These are phyloP conservation scores for Plodia interpunctella DNA, from an alignment of 1,140 invertebrate species.

Conservation along the genomic window DNA sequence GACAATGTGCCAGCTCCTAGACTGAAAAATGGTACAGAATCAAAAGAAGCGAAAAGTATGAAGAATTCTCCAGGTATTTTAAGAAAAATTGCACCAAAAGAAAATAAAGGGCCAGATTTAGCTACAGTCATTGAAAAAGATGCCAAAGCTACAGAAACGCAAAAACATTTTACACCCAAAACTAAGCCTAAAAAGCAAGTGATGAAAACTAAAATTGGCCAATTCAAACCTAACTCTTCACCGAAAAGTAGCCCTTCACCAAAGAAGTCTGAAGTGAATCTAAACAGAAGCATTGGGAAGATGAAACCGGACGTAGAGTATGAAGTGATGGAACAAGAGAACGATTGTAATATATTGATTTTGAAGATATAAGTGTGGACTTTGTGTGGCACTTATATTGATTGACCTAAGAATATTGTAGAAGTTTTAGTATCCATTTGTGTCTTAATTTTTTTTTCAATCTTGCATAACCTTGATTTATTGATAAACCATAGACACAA, in stretches of 20 bases:
- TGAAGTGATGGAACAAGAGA: constrained; percentile 57
- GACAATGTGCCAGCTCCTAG: background rate
- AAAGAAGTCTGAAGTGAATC: constrained; percentile 8
- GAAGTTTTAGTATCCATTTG: no score
- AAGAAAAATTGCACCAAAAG: background rate
- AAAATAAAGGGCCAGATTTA: background rate
- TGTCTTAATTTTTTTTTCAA: no score
- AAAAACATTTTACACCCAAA: background rate
- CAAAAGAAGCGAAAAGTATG: background rate
- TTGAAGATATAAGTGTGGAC: constrained; percentile 46
- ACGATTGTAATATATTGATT: constrained; percentile 63
- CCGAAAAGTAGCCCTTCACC: constrained; percentile 23
- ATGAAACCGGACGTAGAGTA: constrained; percentile 40
- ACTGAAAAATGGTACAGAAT: no score
- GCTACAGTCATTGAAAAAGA: background rate
- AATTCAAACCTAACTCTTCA: constrained; percentile 39
- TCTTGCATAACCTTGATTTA: no score
- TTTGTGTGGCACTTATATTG: background rate
- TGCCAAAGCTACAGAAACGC: no score
- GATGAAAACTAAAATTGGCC: constrained; percentile 47
- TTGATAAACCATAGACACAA: no score
- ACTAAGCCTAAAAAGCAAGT: constrained; percentile 25
- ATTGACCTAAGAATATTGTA: no score
- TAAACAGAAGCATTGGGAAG: background rate
- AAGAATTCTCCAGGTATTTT: background rate